Evolutionary conservation across 2,797 vertebrate genomes (phyloP).

Genomic region (Huso huso): DNA sequence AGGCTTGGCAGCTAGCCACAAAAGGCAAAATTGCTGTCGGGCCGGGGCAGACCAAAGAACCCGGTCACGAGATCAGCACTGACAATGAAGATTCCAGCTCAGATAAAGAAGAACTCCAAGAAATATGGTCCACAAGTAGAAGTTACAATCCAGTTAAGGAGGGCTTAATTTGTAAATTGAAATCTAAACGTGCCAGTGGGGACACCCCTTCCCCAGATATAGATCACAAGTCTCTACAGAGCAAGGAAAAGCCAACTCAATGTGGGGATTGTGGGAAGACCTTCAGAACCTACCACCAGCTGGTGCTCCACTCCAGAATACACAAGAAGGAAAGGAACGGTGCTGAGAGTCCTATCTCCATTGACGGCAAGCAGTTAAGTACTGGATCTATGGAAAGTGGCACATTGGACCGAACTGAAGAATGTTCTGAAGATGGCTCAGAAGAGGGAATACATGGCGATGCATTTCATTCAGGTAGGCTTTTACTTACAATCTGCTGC

Average conservation of each 20-base stretch:
- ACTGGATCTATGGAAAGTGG: slow-evolving; percentile 46
- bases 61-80: slow-evolving; percentile 71
- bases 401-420: slow-evolving; percentile 60
- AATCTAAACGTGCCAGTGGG: slow-evolving; percentile 43
- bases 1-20: slow-evolving; percentile 94
- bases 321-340: slow-evolving; percentile 78
- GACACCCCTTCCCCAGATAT: slow-evolving; percentile 53
- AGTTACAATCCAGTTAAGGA: slow-evolving; percentile 48
- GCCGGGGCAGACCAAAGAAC: slow-evolving; percentile 71
- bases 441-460: slow-evolving; percentile 67
- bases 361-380: slow-evolving; percentile 50
- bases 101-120: slow-evolving; percentile 79
- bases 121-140: slow-evolving; percentile 63
- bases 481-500: neutral
- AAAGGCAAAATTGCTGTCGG: slow-evolving; percentile 85
- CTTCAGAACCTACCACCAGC: slow-evolving; percentile 92
- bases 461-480: slow-evolving; percentile 62
- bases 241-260: slow-evolving; percentile 78
- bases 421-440: slow-evolving; percentile 73
- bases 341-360: slow-evolving; percentile 60
- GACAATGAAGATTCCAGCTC: slow-evolving; percentile 85
- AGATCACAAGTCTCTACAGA: slow-evolving; percentile 48
- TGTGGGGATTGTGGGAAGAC: slow-evolving; percentile 85
- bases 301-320: slow-evolving; percentile 88
- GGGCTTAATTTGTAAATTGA: slow-evolving; percentile 46